Evolutionary conservation across 2,113 vertebrate genomes (phyloP).

Genomic region (Mustela nigripes): DNA sequence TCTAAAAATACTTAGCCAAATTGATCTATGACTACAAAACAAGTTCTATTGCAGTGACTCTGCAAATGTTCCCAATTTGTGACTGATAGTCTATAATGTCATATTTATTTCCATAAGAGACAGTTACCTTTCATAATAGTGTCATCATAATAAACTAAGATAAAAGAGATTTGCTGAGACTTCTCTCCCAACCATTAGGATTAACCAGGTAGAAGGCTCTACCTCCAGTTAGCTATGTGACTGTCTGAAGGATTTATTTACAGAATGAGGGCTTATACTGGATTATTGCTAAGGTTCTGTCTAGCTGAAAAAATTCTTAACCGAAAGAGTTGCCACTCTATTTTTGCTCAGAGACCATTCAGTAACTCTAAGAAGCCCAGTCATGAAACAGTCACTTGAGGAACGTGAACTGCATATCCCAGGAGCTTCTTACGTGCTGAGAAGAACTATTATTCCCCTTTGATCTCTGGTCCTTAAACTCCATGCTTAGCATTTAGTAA

Average conservation of each 20-base stretch:
- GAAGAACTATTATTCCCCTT: neutral
- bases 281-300: neutral
- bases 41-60: neutral
- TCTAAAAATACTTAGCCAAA: slow-evolving; percentile 36
- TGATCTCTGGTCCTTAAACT: neutral
- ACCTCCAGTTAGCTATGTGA: neutral
- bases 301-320: slow-evolving; percentile 44
- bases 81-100: neutral
- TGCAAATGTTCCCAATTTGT: slow-evolving; percentile 45
- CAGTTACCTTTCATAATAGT: slow-evolving; percentile 41
- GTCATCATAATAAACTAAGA: slow-evolving; percentile 22
- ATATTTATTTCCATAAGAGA: slow-evolving; percentile 24
- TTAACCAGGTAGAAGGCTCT: neutral
- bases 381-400: neutral
- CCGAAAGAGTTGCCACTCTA: neutral
- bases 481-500: neutral
- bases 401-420: neutral
- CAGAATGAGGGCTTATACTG: neutral
- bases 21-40: neutral
- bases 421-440: neutral
- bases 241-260: neutral
- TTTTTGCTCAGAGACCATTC: slow-evolving; percentile 28
- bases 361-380: neutral
- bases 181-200: neutral
- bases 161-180: neutral